Percentiles rank a stretch among this genome's conserved stretches.
Evolutionary conservation across 2,797 vertebrate genomes (phyloP).

Genomic region (Erethizon dorsatum): DNA sequence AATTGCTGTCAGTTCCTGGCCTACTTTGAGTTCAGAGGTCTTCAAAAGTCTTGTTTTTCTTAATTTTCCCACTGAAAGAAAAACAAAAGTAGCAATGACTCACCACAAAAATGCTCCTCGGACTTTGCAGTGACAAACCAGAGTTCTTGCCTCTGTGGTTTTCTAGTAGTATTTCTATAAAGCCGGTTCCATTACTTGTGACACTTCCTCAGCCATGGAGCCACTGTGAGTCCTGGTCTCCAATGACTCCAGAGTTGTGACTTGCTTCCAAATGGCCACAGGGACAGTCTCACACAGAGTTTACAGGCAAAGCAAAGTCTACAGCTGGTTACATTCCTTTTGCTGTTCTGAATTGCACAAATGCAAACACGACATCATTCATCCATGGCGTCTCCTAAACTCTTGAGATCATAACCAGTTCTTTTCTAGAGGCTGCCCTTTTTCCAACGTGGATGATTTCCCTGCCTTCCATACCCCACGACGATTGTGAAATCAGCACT

Average conservation of each 20-base stretch:
- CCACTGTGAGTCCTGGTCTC: background rate
- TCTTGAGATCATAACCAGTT: background rate
- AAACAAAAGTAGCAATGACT: background rate
- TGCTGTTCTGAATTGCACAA: background rate
- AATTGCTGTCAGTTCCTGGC: constrained; percentile 31
- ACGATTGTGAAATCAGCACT: background rate
- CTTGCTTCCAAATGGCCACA: background rate
- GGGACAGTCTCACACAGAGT: background rate
- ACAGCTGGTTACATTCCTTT: background rate
- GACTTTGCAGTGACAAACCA: background rate
- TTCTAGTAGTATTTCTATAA: background rate
- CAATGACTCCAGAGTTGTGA: background rate
- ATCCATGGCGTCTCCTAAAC: background rate
- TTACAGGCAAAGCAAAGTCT: background rate
- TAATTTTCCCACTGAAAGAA: background rate
- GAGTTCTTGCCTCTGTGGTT: background rate
- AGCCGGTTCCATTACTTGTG: background rate
- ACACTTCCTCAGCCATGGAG: background rate
- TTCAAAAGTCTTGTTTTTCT: constrained; percentile 36
- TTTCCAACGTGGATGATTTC: background rate
- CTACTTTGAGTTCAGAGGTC: constrained; percentile 10
- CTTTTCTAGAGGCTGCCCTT: background rate
- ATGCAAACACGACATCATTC: background rate
- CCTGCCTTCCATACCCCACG: background rate
- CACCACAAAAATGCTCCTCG: background rate